Evolutionary conservation across 2,888 invertebrate genomes (phyloP), one percentile per base, ranked within the genome.

Genomic region (Sphecodes monilicornis): DNA sequence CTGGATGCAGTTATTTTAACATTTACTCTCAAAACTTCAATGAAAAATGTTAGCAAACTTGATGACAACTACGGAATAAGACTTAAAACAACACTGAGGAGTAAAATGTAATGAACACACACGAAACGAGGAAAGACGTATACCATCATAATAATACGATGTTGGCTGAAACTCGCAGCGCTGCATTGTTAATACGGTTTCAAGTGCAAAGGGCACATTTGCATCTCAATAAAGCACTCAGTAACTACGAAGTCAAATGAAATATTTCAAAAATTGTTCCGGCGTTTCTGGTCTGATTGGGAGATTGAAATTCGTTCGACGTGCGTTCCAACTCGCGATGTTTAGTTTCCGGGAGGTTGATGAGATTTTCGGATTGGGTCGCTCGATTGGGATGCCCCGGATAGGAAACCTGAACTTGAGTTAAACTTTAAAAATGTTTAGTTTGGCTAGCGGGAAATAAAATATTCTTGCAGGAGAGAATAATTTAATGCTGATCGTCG

Each of bases 321-420:
- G 68, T 5, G 41, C 41, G 69, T 36, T 69, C 82, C 60, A 72
- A 70, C 69, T 68, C 64, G 69, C 84, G 73, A 36, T 32, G 75
- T 57, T 57, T 41, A 57, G 46, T 41, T 68, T 41, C 64, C 76
- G 66, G 57, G 54, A 73, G 71, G 57, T 68, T 82, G 66, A 71
- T 57, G 39, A 50, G 76, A 39, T 39, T 68, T 66, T 73, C 84
- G 84, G 83, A 82, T 83, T 77, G 64, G 77, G 84, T 83, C 84
- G 77, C 73, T 74, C 83, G 84, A 82, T 82, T 72, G 77, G 60
- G 43, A 69, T 50, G 70, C 76, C 36, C 50, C 69, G 13, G 72
- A 50, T 43, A 36, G 68, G 36, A 46, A 50, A 68, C 32, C 43
- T 83, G 83, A 84, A 84, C 84, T 83, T 83, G 60, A 69, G 32